A percentile compares a stretch with the other conserved stretches of the same genome.
These are phyloP conservation scores for Aplodontia rufa DNA, from an alignment of 2,113 vertebrate species.

Conservation along the genomic window DNA sequence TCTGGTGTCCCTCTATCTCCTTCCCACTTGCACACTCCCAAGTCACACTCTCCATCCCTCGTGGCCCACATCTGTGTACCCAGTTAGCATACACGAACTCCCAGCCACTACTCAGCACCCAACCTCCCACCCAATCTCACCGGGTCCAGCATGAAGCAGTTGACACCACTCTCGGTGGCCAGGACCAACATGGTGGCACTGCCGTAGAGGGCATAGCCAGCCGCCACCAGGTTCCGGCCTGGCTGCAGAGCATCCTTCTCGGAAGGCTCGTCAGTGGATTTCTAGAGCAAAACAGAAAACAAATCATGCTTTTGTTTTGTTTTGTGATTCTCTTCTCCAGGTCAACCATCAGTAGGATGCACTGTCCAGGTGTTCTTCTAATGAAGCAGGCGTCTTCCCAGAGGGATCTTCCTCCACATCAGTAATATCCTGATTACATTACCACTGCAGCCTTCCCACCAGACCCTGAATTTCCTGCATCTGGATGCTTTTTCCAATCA, in stretches of 20 bases:
- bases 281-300: conserved; percentile 78
- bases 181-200: conserved; percentile 98
- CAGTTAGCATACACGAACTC: background rate
- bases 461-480: conserved; percentile 49
- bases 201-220: conserved; percentile 96
- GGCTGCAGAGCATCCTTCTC: conserved; percentile 94
- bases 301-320: background rate
- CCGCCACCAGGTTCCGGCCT: conserved; percentile 94
- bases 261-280: conserved; percentile 85
- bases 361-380: background rate
- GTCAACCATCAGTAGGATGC: background rate
- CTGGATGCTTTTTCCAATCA: conserved; percentile 42
- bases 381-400: background rate
- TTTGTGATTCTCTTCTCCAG: background rate
- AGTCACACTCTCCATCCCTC: background rate
- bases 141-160: conserved; percentile 99
- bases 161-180: conserved; percentile 90
- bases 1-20: background rate
- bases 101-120: background rate
- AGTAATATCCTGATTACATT: conserved; percentile 25
- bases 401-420: background rate
- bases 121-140: conserved; percentile 81
- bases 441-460: conserved; percentile 6
- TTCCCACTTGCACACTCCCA: fast-evolving
- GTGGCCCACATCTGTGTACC: background rate